These are phyloP conservation scores for Isoperla grammatica DNA, from an alignment of 2,888 invertebrate species.

Conservation along the genomic window DNA sequence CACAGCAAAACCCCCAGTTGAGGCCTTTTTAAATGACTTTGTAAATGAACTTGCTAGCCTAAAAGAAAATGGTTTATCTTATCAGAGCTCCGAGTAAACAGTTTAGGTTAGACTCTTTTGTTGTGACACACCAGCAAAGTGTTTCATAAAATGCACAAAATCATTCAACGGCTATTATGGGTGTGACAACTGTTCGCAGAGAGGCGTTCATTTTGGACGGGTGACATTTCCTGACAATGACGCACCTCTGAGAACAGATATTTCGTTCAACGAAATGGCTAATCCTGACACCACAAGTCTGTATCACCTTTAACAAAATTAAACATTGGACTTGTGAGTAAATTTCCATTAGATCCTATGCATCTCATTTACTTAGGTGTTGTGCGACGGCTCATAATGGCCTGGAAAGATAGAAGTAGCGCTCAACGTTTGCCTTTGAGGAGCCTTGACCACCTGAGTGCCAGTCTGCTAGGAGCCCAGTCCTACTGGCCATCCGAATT, in stretches of 20 bases:
- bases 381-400: conserved; percentile 20
- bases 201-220: background rate
- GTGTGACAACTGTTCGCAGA: conserved; percentile 24
- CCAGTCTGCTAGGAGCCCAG: background rate
- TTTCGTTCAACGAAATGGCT: background rate
- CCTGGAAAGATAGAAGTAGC: conserved; percentile 24
- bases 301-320: conserved; percentile 17
- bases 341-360: conserved; percentile 26
- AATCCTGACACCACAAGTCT: background rate
- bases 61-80: conserved; percentile 14
- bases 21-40: conserved; percentile 31
- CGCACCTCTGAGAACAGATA: background rate
- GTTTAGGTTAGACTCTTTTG: conserved; percentile 9
- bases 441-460: background rate
- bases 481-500: conserved; percentile 31
- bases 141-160: no score
- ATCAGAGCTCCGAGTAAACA: background rate
- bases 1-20: conserved; percentile 30
- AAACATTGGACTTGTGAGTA: conserved; percentile 16
- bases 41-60: conserved; percentile 28
- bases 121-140: conserved; percentile 26
- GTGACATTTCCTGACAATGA: background rate
- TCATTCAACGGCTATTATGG: conserved; percentile 22
- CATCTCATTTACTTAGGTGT: conserved; percentile 27
- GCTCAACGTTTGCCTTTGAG: background rate